phyloP scores from a whole-genome alignment of 2,797 vertebrate genomes.

The Naso thynnoides region DNA sequence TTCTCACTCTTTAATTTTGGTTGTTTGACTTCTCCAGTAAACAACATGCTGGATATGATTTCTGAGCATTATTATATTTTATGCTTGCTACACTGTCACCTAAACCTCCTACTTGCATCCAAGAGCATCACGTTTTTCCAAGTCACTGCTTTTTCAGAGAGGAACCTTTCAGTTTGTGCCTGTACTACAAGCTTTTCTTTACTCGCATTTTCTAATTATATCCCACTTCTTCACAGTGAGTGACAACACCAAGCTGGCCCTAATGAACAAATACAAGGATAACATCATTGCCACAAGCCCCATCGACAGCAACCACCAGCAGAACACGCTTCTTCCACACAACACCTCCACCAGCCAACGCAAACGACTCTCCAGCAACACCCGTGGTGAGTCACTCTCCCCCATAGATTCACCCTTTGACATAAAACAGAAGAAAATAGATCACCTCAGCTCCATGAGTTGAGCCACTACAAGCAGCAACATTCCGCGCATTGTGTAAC shows the following conservation, averaged over 20 bases:
- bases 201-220: constrained; percentile 16
- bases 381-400: constrained; percentile 87
- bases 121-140: background rate
- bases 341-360: constrained; percentile 95
- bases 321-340: constrained; percentile 94
- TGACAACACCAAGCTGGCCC: constrained; percentile 95
- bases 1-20: constrained; percentile 45
- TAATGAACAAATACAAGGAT: constrained; percentile 99
- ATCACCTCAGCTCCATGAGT: background rate
- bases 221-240: constrained; percentile 84
- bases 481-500: background rate
- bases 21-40: constrained; percentile 48
- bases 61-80: background rate
- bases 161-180: constrained; percentile 8
- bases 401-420: constrained; percentile 10
- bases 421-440: background rate
- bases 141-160: constrained; percentile 11
- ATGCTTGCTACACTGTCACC: constrained; percentile 9
- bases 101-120: constrained; percentile 10
- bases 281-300: constrained; percentile 98
- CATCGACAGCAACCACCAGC: constrained; percentile 95
- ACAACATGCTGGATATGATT: constrained; percentile 33
- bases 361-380: constrained; percentile 96
- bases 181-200: background rate
- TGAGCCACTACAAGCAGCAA: background rate